phyloP scores from a whole-genome alignment of 2,888 invertebrate genomes.

The Limnephilus auricula region DNA sequence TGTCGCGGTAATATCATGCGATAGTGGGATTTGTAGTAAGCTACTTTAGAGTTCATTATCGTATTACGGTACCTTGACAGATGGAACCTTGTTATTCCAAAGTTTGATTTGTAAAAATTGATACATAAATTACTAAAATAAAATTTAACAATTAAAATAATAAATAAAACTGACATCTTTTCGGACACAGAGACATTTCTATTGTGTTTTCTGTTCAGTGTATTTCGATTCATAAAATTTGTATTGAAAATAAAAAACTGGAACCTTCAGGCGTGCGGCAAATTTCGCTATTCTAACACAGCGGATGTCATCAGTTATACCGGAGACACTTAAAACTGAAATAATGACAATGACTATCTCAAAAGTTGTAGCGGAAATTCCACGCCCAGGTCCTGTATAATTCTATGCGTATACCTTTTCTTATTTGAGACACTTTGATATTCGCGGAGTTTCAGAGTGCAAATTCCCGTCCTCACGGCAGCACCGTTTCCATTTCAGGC shows the following conservation, averaged over 20 bases:
- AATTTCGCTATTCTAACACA: not conserved
- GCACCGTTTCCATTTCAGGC: constrained; percentile 28
- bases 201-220: no score
- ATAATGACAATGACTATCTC: not conserved
- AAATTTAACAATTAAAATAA: no score
- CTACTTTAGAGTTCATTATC: no score
- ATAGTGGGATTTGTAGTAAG: no score
- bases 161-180: no score
- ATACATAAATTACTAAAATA: no score
- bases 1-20: no score
- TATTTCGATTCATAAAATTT: not conserved
- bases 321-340: not conserved
- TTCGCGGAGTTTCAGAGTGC: not conserved
- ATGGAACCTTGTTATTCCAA: no score
- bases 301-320: not conserved
- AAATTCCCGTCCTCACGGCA: constrained; percentile 13
- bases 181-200: no score
- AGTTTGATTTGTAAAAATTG: no score
- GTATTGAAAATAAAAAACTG: not conserved
- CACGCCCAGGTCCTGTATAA: not conserved
- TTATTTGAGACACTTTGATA: not conserved
- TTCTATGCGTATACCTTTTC: not conserved
- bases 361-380: not conserved
- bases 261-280: no score
- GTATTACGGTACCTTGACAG: no score